Conservation (phyloP, 2,113 vertebrate genomes). For the Pituophis catenifer region DNA sequence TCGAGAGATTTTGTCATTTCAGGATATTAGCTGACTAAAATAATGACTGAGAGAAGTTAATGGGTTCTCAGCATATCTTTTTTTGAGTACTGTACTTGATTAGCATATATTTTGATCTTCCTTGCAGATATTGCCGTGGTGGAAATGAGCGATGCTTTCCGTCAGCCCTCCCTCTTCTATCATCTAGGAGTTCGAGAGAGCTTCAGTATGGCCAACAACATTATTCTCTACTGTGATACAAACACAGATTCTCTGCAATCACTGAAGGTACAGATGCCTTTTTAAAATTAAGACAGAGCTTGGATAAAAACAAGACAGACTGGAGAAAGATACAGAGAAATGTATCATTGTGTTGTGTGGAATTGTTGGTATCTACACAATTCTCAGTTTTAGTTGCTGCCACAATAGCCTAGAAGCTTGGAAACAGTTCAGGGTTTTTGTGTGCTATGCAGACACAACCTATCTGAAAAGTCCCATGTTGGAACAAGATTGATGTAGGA, state of each 20-base stretch:
- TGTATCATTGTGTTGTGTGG: not conserved
- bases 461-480: not conserved
- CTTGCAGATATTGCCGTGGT: constrained; percentile 91
- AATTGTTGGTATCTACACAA: not conserved
- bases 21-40: not conserved
- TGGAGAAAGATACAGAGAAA: not conserved
- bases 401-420: not conserved
- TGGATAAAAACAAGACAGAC: not conserved
- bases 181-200: constrained; percentile 96
- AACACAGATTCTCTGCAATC: constrained; percentile 91
- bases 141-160: constrained; percentile 97
- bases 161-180: constrained; percentile 97
- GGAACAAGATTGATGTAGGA: not conserved
- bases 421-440: not conserved
- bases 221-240: constrained; percentile 95
- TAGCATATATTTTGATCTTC: constrained; percentile 41
- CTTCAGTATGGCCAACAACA: constrained; percentile 99
- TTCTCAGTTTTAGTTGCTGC: not conserved
- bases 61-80: not conserved
- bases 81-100: not conserved
- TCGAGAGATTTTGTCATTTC: not conserved
- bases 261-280: constrained; percentile 80
- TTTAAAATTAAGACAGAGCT: not conserved
- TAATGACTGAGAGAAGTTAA: not conserved
- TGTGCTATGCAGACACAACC: not conserved